These are phyloP conservation scores for Danio jaintianensis DNA, from an alignment of 2,797 vertebrate species.

Conservation along the genomic window DNA sequence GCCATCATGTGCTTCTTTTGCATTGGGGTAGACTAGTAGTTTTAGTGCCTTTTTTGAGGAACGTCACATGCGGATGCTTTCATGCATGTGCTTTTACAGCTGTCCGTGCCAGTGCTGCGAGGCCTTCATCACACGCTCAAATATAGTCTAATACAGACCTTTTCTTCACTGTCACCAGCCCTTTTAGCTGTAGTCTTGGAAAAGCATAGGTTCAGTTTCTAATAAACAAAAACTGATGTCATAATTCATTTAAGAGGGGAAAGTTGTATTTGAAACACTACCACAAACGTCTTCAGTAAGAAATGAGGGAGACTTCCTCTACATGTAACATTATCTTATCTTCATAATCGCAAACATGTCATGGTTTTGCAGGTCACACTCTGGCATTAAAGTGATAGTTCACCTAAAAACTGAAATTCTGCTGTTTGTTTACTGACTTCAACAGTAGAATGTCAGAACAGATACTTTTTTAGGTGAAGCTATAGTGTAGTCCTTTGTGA, in stretches of 20 bases:
- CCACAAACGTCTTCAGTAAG: constrained; percentile 14
- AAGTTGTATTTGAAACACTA: constrained; percentile 37
- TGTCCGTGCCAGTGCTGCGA: constrained; percentile 29
- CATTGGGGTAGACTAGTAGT: constrained; percentile 43
- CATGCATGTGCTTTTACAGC: constrained; percentile 45
- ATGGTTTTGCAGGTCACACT: constrained; percentile 24
- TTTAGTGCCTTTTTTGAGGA: constrained; percentile 61
- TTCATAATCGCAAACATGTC: not conserved
- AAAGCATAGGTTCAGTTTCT: constrained; percentile 33
- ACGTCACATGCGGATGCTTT: constrained; percentile 54
- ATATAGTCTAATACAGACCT: constrained; percentile 11
- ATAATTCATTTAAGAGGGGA: not conserved
- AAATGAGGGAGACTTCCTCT: constrained; percentile 13
- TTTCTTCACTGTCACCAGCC: constrained; percentile 19
- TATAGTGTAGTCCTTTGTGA: too few species aligned
- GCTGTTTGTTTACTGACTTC: too few species aligned
- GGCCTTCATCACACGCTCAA: constrained; percentile 42
- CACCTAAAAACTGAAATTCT: too few species aligned
- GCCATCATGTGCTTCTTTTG: constrained; percentile 42
- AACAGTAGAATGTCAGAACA: too few species aligned
- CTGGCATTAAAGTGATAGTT: not conserved
- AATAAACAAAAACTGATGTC: constrained; percentile 14
- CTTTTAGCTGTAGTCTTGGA: constrained; percentile 25
- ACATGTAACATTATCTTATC: not conserved
- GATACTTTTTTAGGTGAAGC: too few species aligned